phyloP scores from a whole-genome alignment of 2,888 invertebrate species.

The Sympetrum striolatum region DNA sequence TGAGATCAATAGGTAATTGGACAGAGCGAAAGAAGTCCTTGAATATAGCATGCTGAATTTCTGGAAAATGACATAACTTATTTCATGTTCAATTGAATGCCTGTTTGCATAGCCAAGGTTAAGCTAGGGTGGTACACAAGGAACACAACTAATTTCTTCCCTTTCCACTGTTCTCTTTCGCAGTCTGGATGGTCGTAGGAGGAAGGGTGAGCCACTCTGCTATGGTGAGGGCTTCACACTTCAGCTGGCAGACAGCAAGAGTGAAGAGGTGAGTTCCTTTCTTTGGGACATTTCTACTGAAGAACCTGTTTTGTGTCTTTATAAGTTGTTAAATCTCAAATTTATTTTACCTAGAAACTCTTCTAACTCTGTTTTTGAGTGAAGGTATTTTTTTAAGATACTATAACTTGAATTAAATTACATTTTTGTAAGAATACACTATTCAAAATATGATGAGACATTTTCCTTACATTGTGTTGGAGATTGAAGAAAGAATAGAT shows the following conservation, averaged over 20 bases:
- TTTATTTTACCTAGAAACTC: too few relatives aligned
- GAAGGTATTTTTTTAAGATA: too few relatives aligned
- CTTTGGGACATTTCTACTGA: not conserved
- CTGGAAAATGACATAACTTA: too few relatives aligned
- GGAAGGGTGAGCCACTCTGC: constrained; percentile 59
- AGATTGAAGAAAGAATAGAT: too few relatives aligned
- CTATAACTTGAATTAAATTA: too few relatives aligned
- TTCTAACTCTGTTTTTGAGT: too few relatives aligned
- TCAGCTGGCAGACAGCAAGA: constrained; percentile 44
- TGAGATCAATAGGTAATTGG: not conserved
- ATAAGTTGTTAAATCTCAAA: too few relatives aligned
- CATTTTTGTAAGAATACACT: too few relatives aligned
- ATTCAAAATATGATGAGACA: too few relatives aligned
- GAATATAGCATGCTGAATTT: too few relatives aligned
- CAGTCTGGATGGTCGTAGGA: constrained; percentile 23
- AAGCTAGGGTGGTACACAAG: not conserved
- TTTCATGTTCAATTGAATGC: not conserved
- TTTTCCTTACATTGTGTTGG: too few relatives aligned
- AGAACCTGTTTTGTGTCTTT: too few relatives aligned
- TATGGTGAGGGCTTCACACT: constrained; percentile 59
- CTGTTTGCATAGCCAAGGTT: not conserved
- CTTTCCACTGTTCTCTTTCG: constrained; percentile 39
- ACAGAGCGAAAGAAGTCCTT: not conserved
- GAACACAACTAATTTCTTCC: constrained; percentile 55
- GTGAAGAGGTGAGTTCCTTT: constrained; percentile 16